Percentiles rank a stretch among this genome's conserved stretches.
Conservation (phyloP, 2,797 vertebrate species). For the Lepus townsendii region DNA sequence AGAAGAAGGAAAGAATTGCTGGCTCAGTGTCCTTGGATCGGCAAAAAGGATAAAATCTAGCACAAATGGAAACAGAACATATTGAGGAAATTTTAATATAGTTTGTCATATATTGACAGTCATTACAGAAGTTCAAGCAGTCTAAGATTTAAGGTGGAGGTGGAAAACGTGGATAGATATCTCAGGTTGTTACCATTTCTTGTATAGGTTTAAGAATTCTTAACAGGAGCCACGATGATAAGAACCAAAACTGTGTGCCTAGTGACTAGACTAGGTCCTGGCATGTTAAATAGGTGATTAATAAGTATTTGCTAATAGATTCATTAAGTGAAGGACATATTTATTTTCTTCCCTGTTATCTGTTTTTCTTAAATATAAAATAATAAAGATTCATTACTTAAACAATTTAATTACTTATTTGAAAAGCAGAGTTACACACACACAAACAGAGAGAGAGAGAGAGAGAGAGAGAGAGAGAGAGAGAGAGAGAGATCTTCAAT, state of each 20-base stretch:
- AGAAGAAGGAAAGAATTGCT: neutral
- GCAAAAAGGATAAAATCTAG: neutral
- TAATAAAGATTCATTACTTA: neutral
- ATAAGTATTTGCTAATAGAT: conserved; percentile 3
- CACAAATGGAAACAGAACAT: neutral
- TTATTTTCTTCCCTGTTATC: neutral
- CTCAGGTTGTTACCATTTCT: neutral
- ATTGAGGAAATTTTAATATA: neutral
- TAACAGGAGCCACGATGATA: neutral
- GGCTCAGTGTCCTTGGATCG: neutral
- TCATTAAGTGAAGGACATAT: neutral
- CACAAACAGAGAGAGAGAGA: too few species aligned
- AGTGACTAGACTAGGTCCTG: neutral
- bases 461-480: too few species aligned
- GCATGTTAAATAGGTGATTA: neutral
- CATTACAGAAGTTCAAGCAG: neutral
- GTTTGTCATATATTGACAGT: neutral
- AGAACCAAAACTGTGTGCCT: neutral
- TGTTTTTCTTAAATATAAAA: conserved; percentile 43
- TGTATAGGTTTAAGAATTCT: conserved; percentile 23
- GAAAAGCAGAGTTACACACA: too few species aligned
- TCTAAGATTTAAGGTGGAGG: neutral
- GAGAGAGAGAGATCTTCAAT: too few species aligned
- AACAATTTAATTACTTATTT: too few species aligned
- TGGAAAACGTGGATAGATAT: neutral